phyloP scores from a whole-genome alignment of 1,140 invertebrate genomes.

The Drosophila simulans region DNA sequence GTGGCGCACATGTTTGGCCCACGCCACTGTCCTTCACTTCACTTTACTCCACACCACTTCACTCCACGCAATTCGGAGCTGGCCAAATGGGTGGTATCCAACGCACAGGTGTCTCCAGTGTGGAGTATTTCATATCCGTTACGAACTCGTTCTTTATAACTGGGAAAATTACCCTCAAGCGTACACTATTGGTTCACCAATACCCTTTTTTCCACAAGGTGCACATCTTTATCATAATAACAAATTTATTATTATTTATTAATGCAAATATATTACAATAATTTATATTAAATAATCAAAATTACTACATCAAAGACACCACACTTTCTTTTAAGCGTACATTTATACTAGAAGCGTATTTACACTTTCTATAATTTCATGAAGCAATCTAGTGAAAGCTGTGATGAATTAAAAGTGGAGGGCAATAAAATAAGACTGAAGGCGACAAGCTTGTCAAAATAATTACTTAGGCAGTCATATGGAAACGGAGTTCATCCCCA shows the following conservation, averaged over 20 bases:
- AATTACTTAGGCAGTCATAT: slow-evolving; percentile 35
- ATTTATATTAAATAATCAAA: too few relatives aligned
- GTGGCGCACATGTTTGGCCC: slow-evolving; percentile 60
- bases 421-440: slow-evolving; percentile 16
- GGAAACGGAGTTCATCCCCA: slow-evolving; percentile 10
- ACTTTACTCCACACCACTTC: slow-evolving; percentile 17
- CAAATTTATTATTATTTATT: too few relatives aligned
- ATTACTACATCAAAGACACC: too few relatives aligned
- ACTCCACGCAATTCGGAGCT: slow-evolving; percentile 28
- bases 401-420: slow-evolving; percentile 6
- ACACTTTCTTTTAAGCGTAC: too few relatives aligned
- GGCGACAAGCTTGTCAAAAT: slow-evolving; percentile 38
- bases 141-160: too few relatives aligned
- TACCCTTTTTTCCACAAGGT: too few relatives aligned
- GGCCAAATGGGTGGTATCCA: slow-evolving; percentile 9
- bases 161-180: too few relatives aligned
- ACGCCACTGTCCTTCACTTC: slow-evolving; percentile 6
- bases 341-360: too few relatives aligned
- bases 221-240: too few relatives aligned
- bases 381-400: neutral
- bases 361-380: neutral
- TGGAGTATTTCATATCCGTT: slow-evolving; percentile 1
- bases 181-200: too few relatives aligned
- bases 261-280: too few relatives aligned
- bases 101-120: slow-evolving; percentile 48